Conservation (phyloP, 2,797 vertebrate genomes). For the Okamejei kenojei region DNA sequence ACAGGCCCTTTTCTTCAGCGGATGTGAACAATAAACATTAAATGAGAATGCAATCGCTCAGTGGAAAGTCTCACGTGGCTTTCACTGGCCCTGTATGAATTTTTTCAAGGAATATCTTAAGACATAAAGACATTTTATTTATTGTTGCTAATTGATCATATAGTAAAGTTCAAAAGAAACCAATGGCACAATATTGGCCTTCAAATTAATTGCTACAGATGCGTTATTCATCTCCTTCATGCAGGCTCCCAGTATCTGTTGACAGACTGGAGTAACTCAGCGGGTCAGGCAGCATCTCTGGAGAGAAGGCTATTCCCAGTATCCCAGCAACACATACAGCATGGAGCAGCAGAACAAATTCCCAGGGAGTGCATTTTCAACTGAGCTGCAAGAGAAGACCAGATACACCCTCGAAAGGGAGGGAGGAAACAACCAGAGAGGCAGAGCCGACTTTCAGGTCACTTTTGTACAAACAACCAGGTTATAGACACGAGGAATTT, state of each 20-base stretch:
- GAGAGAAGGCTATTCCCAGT: neutral
- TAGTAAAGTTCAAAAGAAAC: neutral
- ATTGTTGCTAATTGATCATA: neutral
- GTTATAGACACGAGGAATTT: neutral
- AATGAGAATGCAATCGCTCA: neutral
- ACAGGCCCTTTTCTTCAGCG: too few species aligned
- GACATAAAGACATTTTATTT: neutral
- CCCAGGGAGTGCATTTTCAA: neutral
- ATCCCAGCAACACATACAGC: neutral
- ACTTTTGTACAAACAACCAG: neutral
- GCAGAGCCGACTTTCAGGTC: neutral
- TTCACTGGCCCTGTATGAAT: neutral
- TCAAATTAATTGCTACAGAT: neutral
- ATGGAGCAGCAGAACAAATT: neutral
- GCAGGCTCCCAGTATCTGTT: neutral
- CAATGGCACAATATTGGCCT: neutral
- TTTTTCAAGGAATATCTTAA: neutral
- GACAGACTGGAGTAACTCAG: too few species aligned
- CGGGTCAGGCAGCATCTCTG: too few species aligned
- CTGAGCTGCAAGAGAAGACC: neutral
- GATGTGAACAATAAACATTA: neutral
- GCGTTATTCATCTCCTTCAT: neutral
- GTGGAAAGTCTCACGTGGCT: neutral
- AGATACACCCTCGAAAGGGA: neutral
- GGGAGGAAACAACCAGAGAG: neutral